These are phyloP conservation scores for Stichodactyla mertensii DNA, from an alignment of 64 coral and sea anemone species.

Conservation along the genomic window DNA sequence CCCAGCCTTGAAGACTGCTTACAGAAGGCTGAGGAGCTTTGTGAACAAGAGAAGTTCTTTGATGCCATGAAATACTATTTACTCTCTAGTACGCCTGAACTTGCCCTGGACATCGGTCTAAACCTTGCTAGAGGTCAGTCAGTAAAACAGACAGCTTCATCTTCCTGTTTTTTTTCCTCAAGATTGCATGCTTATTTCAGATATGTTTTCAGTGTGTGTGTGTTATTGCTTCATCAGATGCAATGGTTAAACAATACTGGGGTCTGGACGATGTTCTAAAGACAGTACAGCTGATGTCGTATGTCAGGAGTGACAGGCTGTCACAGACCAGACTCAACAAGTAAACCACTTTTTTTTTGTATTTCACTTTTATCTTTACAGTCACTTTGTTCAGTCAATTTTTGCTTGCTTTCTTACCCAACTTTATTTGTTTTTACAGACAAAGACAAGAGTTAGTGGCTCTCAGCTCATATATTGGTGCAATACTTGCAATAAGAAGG, in stretches of 20 bases:
- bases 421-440: conserved; percentile 15
- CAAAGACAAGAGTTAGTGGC: conserved; percentile 86
- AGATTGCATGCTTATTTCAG: too few relatives aligned
- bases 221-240: conserved; percentile 41
- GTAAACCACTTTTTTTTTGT: conserved; percentile 30
- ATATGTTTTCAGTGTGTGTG: not conserved
- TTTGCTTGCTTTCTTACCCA: not conserved
- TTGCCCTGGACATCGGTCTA: conserved; percentile 80
- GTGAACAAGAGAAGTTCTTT: conserved; percentile 75
- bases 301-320: conserved; percentile 67
- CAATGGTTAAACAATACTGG: conserved; percentile 90
- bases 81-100: conserved; percentile 66
- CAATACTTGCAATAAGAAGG: conserved; percentile 78
- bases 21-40: conserved; percentile 77
- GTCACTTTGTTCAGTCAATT: not conserved
- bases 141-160: not conserved
- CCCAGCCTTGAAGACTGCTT: conserved; percentile 74
- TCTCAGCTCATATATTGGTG: conserved; percentile 73
- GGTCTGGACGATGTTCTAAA: conserved; percentile 68
- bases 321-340: conserved; percentile 68
- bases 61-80: conserved; percentile 86
- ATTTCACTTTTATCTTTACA: not conserved
- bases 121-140: conserved; percentile 81
- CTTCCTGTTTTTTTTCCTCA: too few relatives aligned
- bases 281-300: conserved; percentile 59